Conservation (phyloP, 2,797 vertebrate genomes). For the Pachyuromys duprasi region DNA sequence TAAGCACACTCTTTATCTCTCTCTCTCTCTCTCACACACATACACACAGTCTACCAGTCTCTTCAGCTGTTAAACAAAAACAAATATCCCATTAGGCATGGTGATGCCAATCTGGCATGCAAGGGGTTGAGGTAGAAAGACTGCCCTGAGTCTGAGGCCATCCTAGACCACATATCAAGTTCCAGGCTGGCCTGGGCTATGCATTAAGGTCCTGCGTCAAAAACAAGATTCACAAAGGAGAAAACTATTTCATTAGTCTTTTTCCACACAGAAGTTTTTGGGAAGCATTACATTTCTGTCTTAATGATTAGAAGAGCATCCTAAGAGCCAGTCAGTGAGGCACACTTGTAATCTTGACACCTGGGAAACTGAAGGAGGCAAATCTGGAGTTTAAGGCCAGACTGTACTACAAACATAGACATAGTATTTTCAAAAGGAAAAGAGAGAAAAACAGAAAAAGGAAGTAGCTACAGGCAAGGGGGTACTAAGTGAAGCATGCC, state of each 20-base stretch:
- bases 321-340: neutral
- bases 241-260: neutral
- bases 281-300: neutral
- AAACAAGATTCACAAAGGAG: neutral
- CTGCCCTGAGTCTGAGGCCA: neutral
- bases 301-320: neutral
- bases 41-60: neutral
- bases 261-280: conserved; percentile 26
- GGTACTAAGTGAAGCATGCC: neutral
- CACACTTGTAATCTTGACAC: neutral
- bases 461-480: neutral
- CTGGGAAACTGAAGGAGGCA: neutral
- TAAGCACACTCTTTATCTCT: neutral
- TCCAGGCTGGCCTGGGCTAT: neutral
- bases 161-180: neutral
- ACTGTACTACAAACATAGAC: neutral
- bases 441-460: accelerated
- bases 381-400: neutral
- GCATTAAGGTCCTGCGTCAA: neutral
- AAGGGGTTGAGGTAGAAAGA: neutral
- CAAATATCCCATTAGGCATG: neutral
- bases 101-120: neutral
- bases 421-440: neutral
- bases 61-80: neutral
- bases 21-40: too few species aligned